These are phyloP conservation scores for Acanthaster planci DNA, from an alignment of 35 echinoderm and acorn worm genomes.

Conservation along the genomic window DNA sequence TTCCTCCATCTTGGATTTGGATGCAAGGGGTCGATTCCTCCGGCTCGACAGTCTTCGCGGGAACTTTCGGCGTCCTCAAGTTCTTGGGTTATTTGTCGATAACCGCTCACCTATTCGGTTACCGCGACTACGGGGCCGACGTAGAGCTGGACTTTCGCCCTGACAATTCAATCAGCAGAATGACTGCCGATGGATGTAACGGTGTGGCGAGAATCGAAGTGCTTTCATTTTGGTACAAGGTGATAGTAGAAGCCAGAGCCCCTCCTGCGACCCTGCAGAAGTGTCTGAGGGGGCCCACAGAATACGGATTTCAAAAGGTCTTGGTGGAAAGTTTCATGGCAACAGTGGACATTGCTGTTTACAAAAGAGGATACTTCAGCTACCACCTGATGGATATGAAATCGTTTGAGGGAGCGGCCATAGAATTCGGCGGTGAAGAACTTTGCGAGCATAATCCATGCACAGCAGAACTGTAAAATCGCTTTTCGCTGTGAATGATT, in stretches of 20 bases:
- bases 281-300: conserved; percentile 74
- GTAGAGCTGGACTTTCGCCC: conserved; percentile 67
- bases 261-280: conserved; percentile 40
- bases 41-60: conserved; percentile 56
- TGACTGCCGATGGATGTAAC: conserved; percentile 42
- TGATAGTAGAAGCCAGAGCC: conserved; percentile 41
- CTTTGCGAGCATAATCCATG: conserved; percentile 72
- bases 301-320: conserved; percentile 58
- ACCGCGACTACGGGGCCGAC: conserved; percentile 57
- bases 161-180: conserved; percentile 44
- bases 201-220: conserved; percentile 51
- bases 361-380: conserved; percentile 18
- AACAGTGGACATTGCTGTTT: conserved; percentile 31
- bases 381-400: conserved; percentile 40
- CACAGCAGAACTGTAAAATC: no score
- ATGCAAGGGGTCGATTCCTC: conserved; percentile 59
- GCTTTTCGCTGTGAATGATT: no score
- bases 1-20: conserved; percentile 90
- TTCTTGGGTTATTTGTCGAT: background rate
- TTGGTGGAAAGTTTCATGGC: conserved; percentile 70
- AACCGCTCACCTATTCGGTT: conserved; percentile 74
- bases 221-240: conserved; percentile 23
- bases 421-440: conserved; percentile 79
- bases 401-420: conserved; percentile 36
- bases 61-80: conserved; percentile 55